These are phyloP conservation scores for Actinia tenebrosa DNA, from an alignment of 64 coral and sea anemone species.

Conservation along the genomic window DNA sequence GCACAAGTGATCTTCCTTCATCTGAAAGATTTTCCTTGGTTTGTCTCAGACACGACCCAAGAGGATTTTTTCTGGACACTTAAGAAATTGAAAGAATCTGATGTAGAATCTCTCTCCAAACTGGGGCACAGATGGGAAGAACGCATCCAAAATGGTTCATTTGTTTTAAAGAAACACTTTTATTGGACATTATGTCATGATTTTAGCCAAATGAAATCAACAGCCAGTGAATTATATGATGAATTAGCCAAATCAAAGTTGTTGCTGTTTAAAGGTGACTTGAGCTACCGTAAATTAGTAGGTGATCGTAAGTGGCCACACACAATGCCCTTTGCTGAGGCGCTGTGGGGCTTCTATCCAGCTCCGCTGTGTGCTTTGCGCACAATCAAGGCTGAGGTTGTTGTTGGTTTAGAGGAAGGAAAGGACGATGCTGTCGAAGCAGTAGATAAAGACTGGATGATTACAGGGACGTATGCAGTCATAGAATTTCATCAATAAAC, in stretches of 20 bases:
- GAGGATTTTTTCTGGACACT: slow-evolving; percentile 76
- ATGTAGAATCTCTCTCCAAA: slow-evolving; percentile 37
- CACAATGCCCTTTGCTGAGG: slow-evolving; percentile 58
- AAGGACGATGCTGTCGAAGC: slow-evolving; percentile 49
- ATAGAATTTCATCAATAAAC: slow-evolving; percentile 44
- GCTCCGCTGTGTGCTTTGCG: slow-evolving; percentile 80
- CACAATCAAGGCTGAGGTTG: slow-evolving; percentile 84
- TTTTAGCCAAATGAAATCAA: slow-evolving; percentile 75
- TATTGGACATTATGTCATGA: slow-evolving; percentile 93
- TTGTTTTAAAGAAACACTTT: slow-evolving; percentile 59
- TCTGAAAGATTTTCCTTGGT: slow-evolving; percentile 91
- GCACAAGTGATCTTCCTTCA: slow-evolving; percentile 71
- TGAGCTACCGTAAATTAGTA: slow-evolving; percentile 97
- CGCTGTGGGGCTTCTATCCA: slow-evolving; percentile 87
- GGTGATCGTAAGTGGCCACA: slow-evolving; percentile 89
- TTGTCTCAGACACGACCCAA: slow-evolving; percentile 79
- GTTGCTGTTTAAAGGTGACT: slow-evolving; percentile 92
- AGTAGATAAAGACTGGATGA: slow-evolving; percentile 87
- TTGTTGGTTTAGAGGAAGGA: slow-evolving; percentile 74
- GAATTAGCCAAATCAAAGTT: slow-evolving; percentile 78
- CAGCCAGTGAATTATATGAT: slow-evolving; percentile 57
- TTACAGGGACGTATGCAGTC: slow-evolving; percentile 77
- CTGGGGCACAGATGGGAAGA: slow-evolving; percentile 65
- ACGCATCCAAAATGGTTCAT: slow-evolving; percentile 64
- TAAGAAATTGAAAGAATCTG: slow-evolving; percentile 55